phyloP scores from a whole-genome alignment of 2,113 vertebrate species.

The Clarias gariepinus region DNA sequence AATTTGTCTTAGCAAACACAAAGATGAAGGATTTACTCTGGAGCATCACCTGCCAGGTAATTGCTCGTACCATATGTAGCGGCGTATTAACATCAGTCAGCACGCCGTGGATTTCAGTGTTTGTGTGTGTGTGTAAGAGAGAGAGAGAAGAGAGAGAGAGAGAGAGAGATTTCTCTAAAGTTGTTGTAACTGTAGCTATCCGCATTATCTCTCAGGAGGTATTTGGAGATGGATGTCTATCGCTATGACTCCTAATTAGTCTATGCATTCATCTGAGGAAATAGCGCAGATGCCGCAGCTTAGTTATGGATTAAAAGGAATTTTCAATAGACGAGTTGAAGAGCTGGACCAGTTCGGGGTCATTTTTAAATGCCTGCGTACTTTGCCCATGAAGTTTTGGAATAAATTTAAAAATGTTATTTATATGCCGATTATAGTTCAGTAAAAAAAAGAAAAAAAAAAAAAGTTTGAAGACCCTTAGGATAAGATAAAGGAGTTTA shows the following conservation, averaged over 20 bases:
- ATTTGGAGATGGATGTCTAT: slow-evolving; percentile 24
- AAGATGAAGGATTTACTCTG: slow-evolving; percentile 1
- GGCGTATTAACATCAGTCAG: slow-evolving; percentile 12
- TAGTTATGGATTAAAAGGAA: slow-evolving; percentile 29
- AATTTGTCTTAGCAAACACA: slow-evolving; percentile 9
- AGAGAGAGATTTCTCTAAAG: background rate
- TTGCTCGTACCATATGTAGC: slow-evolving; percentile 32
- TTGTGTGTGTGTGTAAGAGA: background rate
- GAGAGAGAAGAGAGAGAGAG: background rate
- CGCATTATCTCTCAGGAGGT: slow-evolving; percentile 34
- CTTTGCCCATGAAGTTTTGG: background rate
- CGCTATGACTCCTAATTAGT: slow-evolving; percentile 22
- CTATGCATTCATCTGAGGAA: slow-evolving; percentile 23
- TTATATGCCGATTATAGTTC: background rate
- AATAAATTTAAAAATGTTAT: background rate
- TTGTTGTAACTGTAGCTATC: slow-evolving; percentile 26
- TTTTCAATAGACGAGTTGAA: slow-evolving; percentile 1
- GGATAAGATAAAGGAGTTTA: background rate
- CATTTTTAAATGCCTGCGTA: background rate
- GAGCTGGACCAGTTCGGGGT: background rate
- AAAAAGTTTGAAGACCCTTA: background rate
- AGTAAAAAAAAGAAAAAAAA: no score
- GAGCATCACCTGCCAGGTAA: slow-evolving; percentile 30
- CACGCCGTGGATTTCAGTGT: background rate
- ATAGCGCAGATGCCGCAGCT: background rate